Evolutionary conservation across 2,888 invertebrate genomes (phyloP).

Genomic region (Dendrolimus houi): DNA sequence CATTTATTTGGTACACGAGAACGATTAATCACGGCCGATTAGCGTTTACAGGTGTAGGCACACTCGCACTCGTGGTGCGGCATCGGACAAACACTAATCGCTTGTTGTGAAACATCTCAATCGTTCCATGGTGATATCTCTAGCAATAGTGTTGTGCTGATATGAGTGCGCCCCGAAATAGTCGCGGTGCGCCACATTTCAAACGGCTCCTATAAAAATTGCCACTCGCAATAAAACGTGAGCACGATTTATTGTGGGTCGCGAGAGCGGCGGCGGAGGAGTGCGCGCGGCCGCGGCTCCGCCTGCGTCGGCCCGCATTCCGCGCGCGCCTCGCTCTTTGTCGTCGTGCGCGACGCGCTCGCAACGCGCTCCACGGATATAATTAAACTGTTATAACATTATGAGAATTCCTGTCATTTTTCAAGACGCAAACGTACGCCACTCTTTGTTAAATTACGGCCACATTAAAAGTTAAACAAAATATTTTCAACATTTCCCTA

Average conservation of each 20-base stretch:
- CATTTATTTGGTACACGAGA: background rate
- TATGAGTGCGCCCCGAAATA: slow-evolving; percentile 1
- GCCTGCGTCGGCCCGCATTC: no score
- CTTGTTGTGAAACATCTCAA: background rate
- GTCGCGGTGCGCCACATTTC: background rate
- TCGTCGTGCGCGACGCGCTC: background rate
- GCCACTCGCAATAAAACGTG: background rate
- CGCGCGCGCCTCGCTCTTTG: background rate
- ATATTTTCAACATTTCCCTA: background rate
- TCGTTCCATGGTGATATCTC: background rate
- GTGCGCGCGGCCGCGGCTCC: background rate
- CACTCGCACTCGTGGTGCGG: no score
- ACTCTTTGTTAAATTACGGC: background rate
- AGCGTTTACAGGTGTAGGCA: background rate
- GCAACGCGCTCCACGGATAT: background rate
- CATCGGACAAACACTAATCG: no score
- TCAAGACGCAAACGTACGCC: background rate
- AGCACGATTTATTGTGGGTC: background rate
- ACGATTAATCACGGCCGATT: background rate
- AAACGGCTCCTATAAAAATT: background rate
- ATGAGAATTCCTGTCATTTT: background rate
- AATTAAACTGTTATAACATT: background rate
- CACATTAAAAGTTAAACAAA: background rate
- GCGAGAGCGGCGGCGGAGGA: background rate
- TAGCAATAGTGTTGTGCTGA: no score